Evolutionary conservation across 2,888 invertebrate species (phyloP), one percentile per base, ranked within the genome.

Genomic region (Chaetoderma sp.): DNA sequence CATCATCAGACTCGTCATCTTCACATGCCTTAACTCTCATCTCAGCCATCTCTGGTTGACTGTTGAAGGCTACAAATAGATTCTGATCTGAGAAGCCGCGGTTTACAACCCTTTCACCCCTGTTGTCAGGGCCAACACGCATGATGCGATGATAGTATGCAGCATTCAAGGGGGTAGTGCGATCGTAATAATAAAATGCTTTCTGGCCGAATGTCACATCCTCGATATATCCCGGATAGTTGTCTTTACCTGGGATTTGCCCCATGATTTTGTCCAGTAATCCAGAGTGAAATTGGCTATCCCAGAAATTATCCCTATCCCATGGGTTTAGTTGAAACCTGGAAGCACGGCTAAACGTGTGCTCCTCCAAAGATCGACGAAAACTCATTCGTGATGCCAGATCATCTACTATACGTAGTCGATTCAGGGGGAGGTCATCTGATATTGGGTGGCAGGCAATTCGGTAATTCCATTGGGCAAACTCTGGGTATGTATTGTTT

Each of bases 401-500:
- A 44, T 76, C 76, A 47, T 76, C 76, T 21, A 68, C 50, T 16
- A 67, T 45, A 13, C 32, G 25, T n/a, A 77, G 66, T 4, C 61
- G 54, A 8, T 32, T 39, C 1, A 65, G 25, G 10, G 72, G 74
- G 8, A 78, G 54, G 30, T 74, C 70, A 16, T 60, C 23, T 4
- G 68, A 65, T 25, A 77, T n/a, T 32, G 75, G 75, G 59, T 77
- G 75, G 42, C 74, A 76, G 1, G 67, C 47, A 36, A 78, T 78
- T 32, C 54, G 70, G 72, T 79, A 79, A 62, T 78, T 79, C 79
- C 79, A 79, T 45, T 79, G 79, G 13, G 79, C 77, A 32, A 70
- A 76, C 23, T 74, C 70, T 3, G 75, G 70, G 13, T 67, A 69
- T 8, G 73, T 74, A 50, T 75, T 72, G 4, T 65, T 58, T 4